These are phyloP conservation scores for Dendroctonus ponderosae DNA, from an alignment of 1,140 invertebrate species.

Conservation along the genomic window DNA sequence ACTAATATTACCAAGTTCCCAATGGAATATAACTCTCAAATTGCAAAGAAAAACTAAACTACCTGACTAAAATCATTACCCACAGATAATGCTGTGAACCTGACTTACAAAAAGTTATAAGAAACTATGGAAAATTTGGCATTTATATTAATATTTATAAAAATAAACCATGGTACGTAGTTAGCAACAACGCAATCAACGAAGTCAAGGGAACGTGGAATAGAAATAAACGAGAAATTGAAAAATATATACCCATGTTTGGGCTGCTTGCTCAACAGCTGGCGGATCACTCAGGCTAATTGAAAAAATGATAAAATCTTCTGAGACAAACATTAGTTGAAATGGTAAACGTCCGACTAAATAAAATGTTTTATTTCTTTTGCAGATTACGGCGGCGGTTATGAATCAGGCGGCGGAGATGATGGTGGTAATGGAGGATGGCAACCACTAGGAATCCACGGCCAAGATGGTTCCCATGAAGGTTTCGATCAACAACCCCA, in stretches of 20 bases:
- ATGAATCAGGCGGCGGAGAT: slow-evolving; percentile 42
- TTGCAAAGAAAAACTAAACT: too few relatives aligned
- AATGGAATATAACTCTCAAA: too few relatives aligned
- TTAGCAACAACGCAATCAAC: not conserved
- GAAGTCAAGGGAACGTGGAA: not conserved
- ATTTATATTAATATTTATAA: not conserved
- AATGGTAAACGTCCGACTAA: too few relatives aligned
- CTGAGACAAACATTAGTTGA: too few relatives aligned
- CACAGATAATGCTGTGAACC: too few relatives aligned
- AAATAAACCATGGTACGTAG: not conserved
- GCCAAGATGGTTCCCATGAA: slow-evolving; percentile 27
- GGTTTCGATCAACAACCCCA: slow-evolving; percentile 40
- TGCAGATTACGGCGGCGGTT: slow-evolving; percentile 32
- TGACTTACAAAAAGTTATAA: too few relatives aligned
- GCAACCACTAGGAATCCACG: slow-evolving; percentile 29
- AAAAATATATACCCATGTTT: not conserved
- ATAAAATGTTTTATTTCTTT: not conserved
- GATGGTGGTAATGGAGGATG: slow-evolving; percentile 37
- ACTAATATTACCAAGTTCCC: too few relatives aligned
- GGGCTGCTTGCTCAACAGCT: too few relatives aligned
- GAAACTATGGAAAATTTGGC: too few relatives aligned
- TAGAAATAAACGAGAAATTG: not conserved
- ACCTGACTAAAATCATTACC: too few relatives aligned
- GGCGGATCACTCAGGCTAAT: too few relatives aligned
- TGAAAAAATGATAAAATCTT: too few relatives aligned